A percentile compares a stretch with the other conserved stretches of the same genome.
phyloP scores from a whole-genome alignment of 2,797 vertebrate genomes.

The Anas flavirostris region DNA sequence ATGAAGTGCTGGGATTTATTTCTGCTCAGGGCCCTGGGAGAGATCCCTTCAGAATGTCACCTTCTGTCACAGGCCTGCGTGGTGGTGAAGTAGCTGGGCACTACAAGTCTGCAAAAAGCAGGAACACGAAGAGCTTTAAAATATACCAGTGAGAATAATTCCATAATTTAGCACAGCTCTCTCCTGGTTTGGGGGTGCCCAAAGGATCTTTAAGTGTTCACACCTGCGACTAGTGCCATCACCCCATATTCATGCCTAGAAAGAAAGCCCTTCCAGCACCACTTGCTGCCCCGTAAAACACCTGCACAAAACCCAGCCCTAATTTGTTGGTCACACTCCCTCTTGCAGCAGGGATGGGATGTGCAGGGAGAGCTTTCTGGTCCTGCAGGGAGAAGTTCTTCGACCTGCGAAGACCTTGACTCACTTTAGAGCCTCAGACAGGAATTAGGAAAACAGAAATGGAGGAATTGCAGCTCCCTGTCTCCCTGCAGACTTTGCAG shows the following conservation, averaged over 20 bases:
- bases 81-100: not conserved
- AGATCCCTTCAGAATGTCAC: not conserved
- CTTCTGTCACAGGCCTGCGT: not conserved
- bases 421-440: accelerated
- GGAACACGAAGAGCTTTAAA: not conserved
- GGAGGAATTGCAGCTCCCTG: accelerated
- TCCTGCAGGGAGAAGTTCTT: not conserved
- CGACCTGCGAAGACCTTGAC: not conserved
- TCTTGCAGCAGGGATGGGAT: accelerated
- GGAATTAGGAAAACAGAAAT: accelerated
- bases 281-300: not conserved
- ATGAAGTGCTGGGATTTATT: not conserved
- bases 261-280: not conserved
- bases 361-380: not conserved
- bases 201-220: not conserved
- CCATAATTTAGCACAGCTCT: no score
- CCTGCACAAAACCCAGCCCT: accelerated
- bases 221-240: accelerated
- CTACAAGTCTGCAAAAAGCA: not conserved
- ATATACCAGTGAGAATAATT: not conserved
- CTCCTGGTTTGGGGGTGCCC: not conserved
- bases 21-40: not conserved
- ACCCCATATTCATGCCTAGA: not conserved
- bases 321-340: not conserved
- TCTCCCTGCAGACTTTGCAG: accelerated